Evolutionary conservation across 1,140 invertebrate species (phyloP).

Genomic region (Drosophila sulfurigaster): DNA sequence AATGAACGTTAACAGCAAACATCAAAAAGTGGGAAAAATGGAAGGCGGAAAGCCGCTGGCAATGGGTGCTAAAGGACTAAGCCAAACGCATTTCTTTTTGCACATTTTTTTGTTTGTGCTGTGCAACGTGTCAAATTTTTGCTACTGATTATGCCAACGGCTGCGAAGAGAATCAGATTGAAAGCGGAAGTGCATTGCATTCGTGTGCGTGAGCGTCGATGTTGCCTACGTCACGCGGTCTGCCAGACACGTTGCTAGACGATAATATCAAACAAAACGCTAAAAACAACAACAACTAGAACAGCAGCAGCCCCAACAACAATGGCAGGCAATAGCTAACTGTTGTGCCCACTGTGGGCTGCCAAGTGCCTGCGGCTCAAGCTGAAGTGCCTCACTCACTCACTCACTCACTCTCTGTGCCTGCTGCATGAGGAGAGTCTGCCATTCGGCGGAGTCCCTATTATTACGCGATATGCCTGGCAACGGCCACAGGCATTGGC

Average conservation of each 20-base stretch:
- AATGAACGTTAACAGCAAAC: constrained; percentile 24
- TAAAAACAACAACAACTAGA: constrained; percentile 46
- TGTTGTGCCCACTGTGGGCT: constrained; percentile 54
- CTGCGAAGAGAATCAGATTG: not conserved
- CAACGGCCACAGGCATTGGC: constrained; percentile 45
- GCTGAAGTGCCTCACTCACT: constrained; percentile 39
- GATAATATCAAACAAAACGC: constrained; percentile 78
- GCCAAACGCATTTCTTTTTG: constrained; percentile 44
- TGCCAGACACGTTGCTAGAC: constrained; percentile 77
- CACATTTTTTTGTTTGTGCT: constrained; percentile 30
- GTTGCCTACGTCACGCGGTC: constrained; percentile 48
- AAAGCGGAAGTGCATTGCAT: constrained; percentile 46
- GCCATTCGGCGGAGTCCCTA: constrained; percentile 22
- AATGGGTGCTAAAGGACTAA: not conserved
- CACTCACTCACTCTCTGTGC: not conserved
- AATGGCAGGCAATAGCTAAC: constrained; percentile 28
- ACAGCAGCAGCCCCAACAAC: constrained; percentile 36
- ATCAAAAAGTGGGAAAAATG: constrained; percentile 5
- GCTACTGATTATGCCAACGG: constrained; percentile 74
- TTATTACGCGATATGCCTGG: constrained; percentile 57
- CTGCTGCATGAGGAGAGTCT: not conserved
- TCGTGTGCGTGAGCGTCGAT: not conserved
- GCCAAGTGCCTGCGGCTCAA: constrained; percentile 65
- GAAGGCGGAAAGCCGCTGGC: not conserved
- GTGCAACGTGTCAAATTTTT: constrained; percentile 74